Base-by-base conservation (phyloP, 2,113 vertebrate species). In the Lota lota region DNA sequence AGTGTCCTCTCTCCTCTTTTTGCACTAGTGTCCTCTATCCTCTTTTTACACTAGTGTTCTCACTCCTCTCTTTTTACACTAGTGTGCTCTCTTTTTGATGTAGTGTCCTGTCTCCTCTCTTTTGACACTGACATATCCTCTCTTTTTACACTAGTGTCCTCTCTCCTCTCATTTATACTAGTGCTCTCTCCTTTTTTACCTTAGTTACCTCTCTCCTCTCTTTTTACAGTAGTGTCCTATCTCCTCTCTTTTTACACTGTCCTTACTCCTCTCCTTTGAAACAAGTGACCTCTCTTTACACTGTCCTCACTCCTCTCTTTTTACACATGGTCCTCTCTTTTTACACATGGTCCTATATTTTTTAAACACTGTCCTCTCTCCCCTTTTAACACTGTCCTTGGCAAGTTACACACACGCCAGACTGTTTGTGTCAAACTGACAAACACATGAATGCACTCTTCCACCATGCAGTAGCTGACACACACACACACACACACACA, bases 401-500 rank as follows among this genome's bases (percentile, higher is more conserved):
- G 40, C 10, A 8, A 47, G 40, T 47, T n/a, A 33, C 61, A 62
- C 22, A 28, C 61, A 63, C 24, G 22, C 17, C 61, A 63, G 1
- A 53, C 12, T 53, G 51, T 33, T 33, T 33, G 28, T 33, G 28
- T 33, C 4, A 33, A 33, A n/a, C 22, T 16, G 11, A 18, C 64
- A 24, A 50, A 19, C 56, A 15, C 24, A 59, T 5, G 22, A 47
- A 57, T 22, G 1, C 53, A 57, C 51, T 14, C 5, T 50, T 5
- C 12, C 3, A 6, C 16, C 63, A 17, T 19, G 50, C 24, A 33
- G 28, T 33, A 33, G 22, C 22, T 24, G 22, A 33, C 22, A n/a
- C 18, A 66, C 66, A 59, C 19, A 61, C 16, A 47, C 54, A 67
- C 59, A 53, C 22, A 54, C 53, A 33, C 22, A n/a, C 18, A 66